Percentiles rank a stretch among this genome's conserved stretches.
phyloP scores from a whole-genome alignment of 2,113 vertebrate genomes.

The Tauraco erythrolophus region DNA sequence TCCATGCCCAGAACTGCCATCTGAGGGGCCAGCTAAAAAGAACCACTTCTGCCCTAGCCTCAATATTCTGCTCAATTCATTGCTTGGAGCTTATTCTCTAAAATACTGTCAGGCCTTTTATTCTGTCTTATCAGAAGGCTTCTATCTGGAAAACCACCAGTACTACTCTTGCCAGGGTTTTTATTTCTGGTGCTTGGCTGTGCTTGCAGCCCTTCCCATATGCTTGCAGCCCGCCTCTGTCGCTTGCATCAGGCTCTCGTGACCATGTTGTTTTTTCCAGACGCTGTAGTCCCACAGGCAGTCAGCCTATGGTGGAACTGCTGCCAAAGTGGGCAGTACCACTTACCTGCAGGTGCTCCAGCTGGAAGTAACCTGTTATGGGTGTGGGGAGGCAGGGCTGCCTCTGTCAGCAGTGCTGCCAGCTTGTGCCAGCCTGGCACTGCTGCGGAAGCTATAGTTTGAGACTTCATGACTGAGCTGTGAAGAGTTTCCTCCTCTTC shows the following conservation, averaged over 20 bases:
- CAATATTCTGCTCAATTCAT: fast-evolving
- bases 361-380: background rate
- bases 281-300: background rate
- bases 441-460: background rate
- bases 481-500: background rate
- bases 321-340: background rate
- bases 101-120: background rate
- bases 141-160: background rate
- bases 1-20: background rate
- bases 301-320: background rate
- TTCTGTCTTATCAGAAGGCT: background rate
- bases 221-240: no score
- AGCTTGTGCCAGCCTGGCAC: background rate
- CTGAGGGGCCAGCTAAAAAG: background rate
- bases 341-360: background rate
- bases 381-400: background rate
- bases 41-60: background rate
- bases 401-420: background rate
- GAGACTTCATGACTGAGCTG: background rate
- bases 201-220: background rate
- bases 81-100: background rate
- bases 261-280: background rate
- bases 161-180: background rate
- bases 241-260: background rate
- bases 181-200: background rate